These are phyloP conservation scores for Hemibagrus wyckioides DNA, from an alignment of 2,113 vertebrate species.

Conservation along the genomic window DNA sequence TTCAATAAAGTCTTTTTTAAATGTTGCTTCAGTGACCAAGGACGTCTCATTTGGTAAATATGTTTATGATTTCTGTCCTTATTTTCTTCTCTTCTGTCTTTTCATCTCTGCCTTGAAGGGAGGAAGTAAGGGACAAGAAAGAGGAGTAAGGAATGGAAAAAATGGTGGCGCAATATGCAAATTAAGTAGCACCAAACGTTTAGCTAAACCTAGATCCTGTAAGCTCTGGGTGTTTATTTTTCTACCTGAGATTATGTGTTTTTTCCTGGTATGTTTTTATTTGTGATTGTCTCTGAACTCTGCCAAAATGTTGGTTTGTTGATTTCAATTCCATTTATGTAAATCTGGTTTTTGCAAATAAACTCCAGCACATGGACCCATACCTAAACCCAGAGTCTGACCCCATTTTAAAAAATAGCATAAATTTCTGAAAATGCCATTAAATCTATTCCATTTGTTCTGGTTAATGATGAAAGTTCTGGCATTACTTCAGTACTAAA, in stretches of 20 bases:
- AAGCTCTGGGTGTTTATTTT: background rate
- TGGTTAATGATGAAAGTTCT: slow-evolving; percentile 43
- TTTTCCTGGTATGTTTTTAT: background rate
- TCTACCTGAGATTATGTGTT: background rate
- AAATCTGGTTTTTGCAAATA: background rate
- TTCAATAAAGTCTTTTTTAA: background rate
- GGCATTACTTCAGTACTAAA: slow-evolving; percentile 30
- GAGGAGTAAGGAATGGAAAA: background rate
- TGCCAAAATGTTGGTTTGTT: background rate
- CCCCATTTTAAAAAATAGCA: slow-evolving; percentile 40
- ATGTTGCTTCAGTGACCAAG: background rate
- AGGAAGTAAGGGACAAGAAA: background rate
- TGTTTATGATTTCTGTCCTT: background rate
- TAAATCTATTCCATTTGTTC: slow-evolving; percentile 35
- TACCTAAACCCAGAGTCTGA: background rate
- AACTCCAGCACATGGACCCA: background rate
- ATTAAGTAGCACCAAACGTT: background rate
- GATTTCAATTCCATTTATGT: background rate
- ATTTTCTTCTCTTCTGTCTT: background rate
- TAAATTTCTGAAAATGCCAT: slow-evolving; percentile 30
- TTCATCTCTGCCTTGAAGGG: background rate
- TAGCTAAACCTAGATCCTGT: background rate
- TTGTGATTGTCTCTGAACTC: background rate
- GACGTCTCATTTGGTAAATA: background rate
- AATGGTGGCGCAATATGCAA: background rate